Conservation (phyloP, 2,888 invertebrate species). For the Podabrus alpinus region DNA sequence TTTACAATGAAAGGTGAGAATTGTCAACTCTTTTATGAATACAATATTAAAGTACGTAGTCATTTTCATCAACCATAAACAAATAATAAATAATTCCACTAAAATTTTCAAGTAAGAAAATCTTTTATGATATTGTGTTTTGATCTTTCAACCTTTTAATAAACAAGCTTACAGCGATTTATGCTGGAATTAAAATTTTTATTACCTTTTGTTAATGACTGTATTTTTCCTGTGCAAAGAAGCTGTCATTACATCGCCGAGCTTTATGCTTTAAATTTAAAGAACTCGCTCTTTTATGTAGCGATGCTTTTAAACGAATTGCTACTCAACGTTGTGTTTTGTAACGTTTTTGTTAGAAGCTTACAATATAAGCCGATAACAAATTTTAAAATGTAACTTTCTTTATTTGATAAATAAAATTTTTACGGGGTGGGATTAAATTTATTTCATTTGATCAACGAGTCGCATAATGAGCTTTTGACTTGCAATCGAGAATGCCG, state of each 20-base stretch:
- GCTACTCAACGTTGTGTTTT: neutral
- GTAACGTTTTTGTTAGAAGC: neutral
- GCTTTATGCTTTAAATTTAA: slow-evolving; percentile 5
- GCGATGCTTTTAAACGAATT: slow-evolving; percentile 4
- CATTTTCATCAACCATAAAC: neutral
- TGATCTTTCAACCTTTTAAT: slow-evolving; percentile 16
- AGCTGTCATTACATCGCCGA: slow-evolving; percentile 3
- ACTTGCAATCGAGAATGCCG: neutral
- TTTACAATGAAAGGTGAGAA: too few relatives aligned
- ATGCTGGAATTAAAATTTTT: slow-evolving; percentile 18
- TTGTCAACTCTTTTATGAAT: too few relatives aligned
- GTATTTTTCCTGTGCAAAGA: slow-evolving; percentile 11
- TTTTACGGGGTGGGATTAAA: neutral
- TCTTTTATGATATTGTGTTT: slow-evolving; percentile 14
- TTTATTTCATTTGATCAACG: neutral
- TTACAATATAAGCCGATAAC: neutral
- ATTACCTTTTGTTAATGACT: slow-evolving; percentile 14
- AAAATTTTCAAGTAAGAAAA: neutral
- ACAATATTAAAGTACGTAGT: neutral
- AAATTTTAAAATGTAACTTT: neutral
- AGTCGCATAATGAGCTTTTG: neutral
- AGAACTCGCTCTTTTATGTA: slow-evolving; percentile 4
- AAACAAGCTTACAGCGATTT: slow-evolving; percentile 9
- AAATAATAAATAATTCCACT: neutral
- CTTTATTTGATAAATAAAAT: neutral